A percentile compares a stretch with the other conserved stretches of the same genome.
Conservation (phyloP, 2,888 invertebrate genomes). For the Phyllotreta striolata region DNA sequence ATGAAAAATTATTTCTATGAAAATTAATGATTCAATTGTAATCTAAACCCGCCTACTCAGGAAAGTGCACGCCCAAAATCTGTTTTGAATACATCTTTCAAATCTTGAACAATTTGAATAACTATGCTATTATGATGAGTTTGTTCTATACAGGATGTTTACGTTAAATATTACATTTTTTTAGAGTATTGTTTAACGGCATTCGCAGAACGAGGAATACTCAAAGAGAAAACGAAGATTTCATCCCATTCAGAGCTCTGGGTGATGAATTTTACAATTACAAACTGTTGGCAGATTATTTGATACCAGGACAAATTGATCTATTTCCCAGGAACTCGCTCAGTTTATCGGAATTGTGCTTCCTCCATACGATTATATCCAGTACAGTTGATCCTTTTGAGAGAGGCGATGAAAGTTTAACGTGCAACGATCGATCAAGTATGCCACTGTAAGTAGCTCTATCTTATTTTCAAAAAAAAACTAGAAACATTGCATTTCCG, state of each 20-base stretch:
- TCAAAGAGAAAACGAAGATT: constrained; percentile 42
- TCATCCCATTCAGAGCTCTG: constrained; percentile 67
- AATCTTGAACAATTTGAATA: constrained; percentile 22
- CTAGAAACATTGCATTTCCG: constrained; percentile 12
- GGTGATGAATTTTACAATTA: constrained; percentile 69
- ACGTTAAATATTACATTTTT: constrained; percentile 32
- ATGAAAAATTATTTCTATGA: constrained; percentile 17
- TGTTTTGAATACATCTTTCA: constrained; percentile 21
- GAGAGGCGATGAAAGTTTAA: constrained; percentile 67
- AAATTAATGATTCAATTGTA: constrained; percentile 23
- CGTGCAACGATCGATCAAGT: constrained; percentile 58
- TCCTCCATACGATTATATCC: constrained; percentile 68
- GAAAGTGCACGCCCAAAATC: constrained; percentile 21
- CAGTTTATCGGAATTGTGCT: constrained; percentile 62
- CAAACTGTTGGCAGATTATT: constrained; percentile 67
- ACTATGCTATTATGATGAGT: constrained; percentile 16
- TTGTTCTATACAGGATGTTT: not conserved
- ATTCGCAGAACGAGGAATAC: constrained; percentile 64
- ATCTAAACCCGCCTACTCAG: constrained; percentile 14
- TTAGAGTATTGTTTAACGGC: constrained; percentile 70
- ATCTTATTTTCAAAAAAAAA: constrained; percentile 19
- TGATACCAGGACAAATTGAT: constrained; percentile 63
- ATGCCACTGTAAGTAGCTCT: constrained; percentile 45
- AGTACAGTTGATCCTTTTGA: constrained; percentile 67
- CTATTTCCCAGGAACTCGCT: constrained; percentile 56